A percentile compares a stretch with the other conserved stretches of the same genome.
These are phyloP conservation scores for Caenorhabditis elegans DNA, from an alignment of 1,140 invertebrate species.

Conservation along the genomic window DNA sequence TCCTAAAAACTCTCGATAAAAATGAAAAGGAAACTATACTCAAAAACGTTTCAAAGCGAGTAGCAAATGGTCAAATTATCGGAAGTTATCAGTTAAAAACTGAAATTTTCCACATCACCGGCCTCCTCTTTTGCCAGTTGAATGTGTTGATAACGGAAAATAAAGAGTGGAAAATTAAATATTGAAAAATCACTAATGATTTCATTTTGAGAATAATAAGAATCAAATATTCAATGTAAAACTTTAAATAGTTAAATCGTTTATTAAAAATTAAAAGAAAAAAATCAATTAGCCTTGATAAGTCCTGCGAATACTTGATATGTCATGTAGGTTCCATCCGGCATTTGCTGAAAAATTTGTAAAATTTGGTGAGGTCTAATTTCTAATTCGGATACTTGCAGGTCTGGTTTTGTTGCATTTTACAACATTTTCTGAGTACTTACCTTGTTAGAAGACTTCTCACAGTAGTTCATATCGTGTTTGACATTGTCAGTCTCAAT, in stretches of 20 bases:
- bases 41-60: neutral
- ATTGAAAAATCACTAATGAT: too few relatives aligned
- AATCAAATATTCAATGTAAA: too few relatives aligned
- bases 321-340: neutral
- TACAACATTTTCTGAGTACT: neutral
- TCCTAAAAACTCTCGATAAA: neutral
- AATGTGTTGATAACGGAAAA: too few relatives aligned
- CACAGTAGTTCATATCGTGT: slow-evolving; percentile 12
- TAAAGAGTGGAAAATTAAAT: too few relatives aligned
- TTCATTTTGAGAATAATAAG: too few relatives aligned
- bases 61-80: slow-evolving; percentile 21
- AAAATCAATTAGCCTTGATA: neutral
- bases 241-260: neutral
- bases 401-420: too few relatives aligned
- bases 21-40: neutral
- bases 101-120: neutral
- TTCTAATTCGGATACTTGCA: too few relatives aligned
- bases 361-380: too few relatives aligned
- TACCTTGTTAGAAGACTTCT: neutral
- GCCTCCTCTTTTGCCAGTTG: too few relatives aligned
- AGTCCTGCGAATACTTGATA: slow-evolving; percentile 16
- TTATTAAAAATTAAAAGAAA: neutral
- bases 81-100: neutral
- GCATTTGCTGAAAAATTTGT: neutral
- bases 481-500: slow-evolving; percentile 17